phyloP scores from a whole-genome alignment of 2,113 vertebrate genomes.

The Lipotes vexillifer region DNA sequence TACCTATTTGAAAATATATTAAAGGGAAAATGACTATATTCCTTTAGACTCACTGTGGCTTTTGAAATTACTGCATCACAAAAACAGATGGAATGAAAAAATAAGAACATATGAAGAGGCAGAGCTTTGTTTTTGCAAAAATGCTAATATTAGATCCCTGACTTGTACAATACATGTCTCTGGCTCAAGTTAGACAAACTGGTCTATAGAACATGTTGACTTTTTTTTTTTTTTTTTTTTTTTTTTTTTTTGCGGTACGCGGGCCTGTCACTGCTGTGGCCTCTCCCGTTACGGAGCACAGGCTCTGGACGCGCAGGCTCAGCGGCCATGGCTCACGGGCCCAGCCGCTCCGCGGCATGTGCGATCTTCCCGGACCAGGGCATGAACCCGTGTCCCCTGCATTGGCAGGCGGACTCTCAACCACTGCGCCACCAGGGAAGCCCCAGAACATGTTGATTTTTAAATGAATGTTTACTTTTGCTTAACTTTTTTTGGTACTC shows the following conservation, averaged over 20 bases:
- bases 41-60: conserved; percentile 4
- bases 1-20: conserved; percentile 33
- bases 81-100: conserved; percentile 33
- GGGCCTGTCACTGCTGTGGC: accelerated
- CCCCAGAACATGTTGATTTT: neutral
- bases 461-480: neutral
- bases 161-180: neutral
- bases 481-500: neutral
- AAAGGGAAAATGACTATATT: conserved; percentile 34
- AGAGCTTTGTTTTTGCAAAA: conserved; percentile 15
- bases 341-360: too few species aligned
- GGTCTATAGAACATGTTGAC: neutral
- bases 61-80: conserved; percentile 27
- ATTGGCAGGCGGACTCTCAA: too few species aligned
- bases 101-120: neutral
- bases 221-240: neutral
- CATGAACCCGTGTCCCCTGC: too few species aligned
- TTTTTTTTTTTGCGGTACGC: too few species aligned
- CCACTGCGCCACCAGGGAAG: too few species aligned
- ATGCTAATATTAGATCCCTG: neutral
- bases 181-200: neutral
- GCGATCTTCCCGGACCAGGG: too few species aligned
- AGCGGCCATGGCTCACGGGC: too few species aligned
- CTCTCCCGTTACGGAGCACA: too few species aligned
- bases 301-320: too few species aligned